These are phyloP conservation scores for Hylaeus anthracinus DNA, from an alignment of 1,140 invertebrate species.

Conservation along the genomic window DNA sequence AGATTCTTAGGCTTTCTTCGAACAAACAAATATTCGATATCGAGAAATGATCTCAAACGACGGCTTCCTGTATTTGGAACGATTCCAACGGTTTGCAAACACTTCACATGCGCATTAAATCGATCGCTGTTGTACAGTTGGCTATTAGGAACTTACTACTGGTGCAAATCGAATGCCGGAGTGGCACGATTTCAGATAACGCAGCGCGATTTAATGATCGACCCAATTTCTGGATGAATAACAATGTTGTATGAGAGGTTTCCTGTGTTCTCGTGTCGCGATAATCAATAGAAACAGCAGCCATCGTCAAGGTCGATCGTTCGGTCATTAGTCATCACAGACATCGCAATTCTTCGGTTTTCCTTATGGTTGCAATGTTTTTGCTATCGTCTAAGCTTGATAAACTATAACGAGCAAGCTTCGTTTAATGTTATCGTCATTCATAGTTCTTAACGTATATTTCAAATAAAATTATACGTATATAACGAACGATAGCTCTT, in stretches of 20 bases:
- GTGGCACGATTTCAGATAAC: slow-evolving; percentile 20
- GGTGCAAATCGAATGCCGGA: slow-evolving; percentile 13
- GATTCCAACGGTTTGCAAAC: neutral
- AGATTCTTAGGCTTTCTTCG: too few relatives aligned
- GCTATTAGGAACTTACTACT: neutral
- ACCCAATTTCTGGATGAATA: slow-evolving; percentile 33
- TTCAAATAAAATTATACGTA: too few relatives aligned
- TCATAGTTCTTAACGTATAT: too few relatives aligned
- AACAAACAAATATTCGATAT: too few relatives aligned
- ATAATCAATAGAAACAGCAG: slow-evolving; percentile 26
- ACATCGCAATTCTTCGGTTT: neutral
- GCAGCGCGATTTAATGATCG: slow-evolving; percentile 33
- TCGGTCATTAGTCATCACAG: slow-evolving; percentile 5
- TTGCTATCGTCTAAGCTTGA: too few relatives aligned
- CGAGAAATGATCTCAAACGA: too few relatives aligned
- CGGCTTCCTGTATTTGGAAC: too few relatives aligned
- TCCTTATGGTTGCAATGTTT: neutral
- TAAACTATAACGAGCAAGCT: too few relatives aligned
- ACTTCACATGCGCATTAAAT: slow-evolving; percentile 1
- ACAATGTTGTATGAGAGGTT: slow-evolving; percentile 37
- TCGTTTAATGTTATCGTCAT: too few relatives aligned
- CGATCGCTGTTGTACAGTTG: slow-evolving; percentile 2
- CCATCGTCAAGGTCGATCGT: slow-evolving; percentile 38
- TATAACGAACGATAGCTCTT: too few relatives aligned
- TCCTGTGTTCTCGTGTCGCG: slow-evolving; percentile 25